Conservation (phyloP, 2,888 invertebrate species). For the Pandemis cinnamomeana region DNA sequence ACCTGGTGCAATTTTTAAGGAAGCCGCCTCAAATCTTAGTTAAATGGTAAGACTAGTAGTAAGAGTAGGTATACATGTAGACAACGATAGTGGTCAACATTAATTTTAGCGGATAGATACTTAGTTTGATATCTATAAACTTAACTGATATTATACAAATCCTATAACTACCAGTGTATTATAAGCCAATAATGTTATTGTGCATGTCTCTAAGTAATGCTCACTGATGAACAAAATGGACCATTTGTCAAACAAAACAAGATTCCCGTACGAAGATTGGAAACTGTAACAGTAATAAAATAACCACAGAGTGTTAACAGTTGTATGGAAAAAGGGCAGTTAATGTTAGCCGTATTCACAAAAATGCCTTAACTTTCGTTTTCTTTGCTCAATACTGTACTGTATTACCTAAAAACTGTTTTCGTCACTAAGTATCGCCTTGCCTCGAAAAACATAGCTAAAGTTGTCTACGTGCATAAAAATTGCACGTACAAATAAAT, state of each 20-base stretch:
- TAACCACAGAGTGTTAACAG: not conserved
- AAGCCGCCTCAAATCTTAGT: too few relatives aligned
- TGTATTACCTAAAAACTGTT: not conserved
- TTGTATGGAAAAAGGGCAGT: not conserved
- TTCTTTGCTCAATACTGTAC: not conserved
- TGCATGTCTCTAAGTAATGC: slow-evolving; percentile 2
- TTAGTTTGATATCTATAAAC: not conserved
- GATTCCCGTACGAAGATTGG: not conserved
- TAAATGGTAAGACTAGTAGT: too few relatives aligned
- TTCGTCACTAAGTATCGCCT: not conserved
- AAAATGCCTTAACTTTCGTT: not conserved
- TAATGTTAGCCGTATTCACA: not conserved
- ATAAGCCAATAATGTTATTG: not conserved
- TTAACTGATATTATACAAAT: not conserved
- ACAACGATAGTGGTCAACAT: too few relatives aligned
- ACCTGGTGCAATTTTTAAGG: too few relatives aligned
- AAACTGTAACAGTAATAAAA: not conserved
- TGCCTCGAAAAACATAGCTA: not conserved
- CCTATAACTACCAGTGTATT: not conserved
- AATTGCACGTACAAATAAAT: slow-evolving; percentile 41
- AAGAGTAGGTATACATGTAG: too few relatives aligned
- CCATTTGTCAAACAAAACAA: not conserved
- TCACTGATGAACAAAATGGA: slow-evolving; percentile 15
- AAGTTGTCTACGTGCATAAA: slow-evolving; percentile 40
- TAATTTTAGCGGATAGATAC: too few relatives aligned